Conservation (phyloP, 2,113 vertebrate genomes). For the Halcyon senegalensis region DNA sequence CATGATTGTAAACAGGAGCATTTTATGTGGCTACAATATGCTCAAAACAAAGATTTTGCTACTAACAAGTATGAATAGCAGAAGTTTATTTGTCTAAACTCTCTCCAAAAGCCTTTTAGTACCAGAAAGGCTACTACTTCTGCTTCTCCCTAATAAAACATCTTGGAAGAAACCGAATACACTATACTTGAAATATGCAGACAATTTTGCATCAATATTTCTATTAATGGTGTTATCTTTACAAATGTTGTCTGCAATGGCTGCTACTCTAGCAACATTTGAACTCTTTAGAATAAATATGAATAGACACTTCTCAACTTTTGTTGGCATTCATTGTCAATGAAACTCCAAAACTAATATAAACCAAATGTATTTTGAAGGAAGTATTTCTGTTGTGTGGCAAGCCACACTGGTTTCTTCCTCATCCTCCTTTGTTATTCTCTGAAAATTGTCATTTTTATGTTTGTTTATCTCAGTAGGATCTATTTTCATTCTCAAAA, state of each 20-base stretch:
- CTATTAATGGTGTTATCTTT: conserved; percentile 6
- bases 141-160: conserved; percentile 1
- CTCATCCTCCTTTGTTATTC: background rate
- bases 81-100: conserved; percentile 35
- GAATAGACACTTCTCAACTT: conserved; percentile 26
- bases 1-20: conserved; percentile 7
- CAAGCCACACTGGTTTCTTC: background rate
- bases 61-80: conserved; percentile 7
- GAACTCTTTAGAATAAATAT: conserved; percentile 17
- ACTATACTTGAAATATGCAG: background rate
- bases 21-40: background rate
- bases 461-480: background rate
- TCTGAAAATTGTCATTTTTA: background rate
- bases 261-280: background rate
- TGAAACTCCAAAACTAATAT: conserved; percentile 8
- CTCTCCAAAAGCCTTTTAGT: conserved; percentile 22
- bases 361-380: conserved; percentile 18
- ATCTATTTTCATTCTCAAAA: background rate
- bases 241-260: background rate
- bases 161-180: background rate
- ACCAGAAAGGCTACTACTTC: background rate
- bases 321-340: background rate
- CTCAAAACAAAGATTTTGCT: conserved; percentile 32
- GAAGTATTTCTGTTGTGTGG: background rate
- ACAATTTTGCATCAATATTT: background rate